Evolutionary conservation across 1,140 invertebrate species (phyloP).

Genomic region (Tachypleus tridentatus): DNA sequence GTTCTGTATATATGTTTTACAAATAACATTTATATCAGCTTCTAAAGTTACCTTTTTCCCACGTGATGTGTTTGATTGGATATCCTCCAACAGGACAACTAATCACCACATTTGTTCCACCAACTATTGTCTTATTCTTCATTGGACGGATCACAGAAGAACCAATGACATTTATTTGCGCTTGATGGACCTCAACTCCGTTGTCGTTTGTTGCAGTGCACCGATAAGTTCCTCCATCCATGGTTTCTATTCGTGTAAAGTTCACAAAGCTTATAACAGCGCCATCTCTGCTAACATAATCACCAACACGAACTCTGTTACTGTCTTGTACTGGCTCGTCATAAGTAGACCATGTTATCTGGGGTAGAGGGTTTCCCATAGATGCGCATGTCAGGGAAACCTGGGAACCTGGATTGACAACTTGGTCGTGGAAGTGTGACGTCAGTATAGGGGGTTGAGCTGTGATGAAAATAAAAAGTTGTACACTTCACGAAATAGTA

Average conservation of each 20-base stretch:
- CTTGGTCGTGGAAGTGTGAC: conserved; percentile 71
- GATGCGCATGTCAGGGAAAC: conserved; percentile 70
- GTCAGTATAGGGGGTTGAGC: conserved; percentile 55
- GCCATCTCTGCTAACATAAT: conserved; percentile 23
- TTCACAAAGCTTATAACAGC: conserved; percentile 79
- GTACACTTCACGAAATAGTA: no score
- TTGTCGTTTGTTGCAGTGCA: conserved; percentile 33
- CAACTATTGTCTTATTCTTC: conserved; percentile 15
- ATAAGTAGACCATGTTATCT: conserved; percentile 88
- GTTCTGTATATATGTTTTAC: conserved; percentile 3
- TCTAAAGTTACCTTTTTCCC: neutral
- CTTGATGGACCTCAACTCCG: conserved; percentile 32
- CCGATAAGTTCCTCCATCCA: conserved; percentile 33
- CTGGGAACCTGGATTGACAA: conserved; percentile 68
- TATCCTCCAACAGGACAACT: conserved; percentile 6
- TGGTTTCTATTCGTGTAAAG: conserved; percentile 41
- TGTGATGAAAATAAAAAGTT: conserved; percentile 25
- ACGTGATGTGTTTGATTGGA: no score
- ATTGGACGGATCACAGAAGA: conserved; percentile 13
- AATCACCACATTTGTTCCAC: conserved; percentile 7
- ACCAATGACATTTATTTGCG: conserved; percentile 28
- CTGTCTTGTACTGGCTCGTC: conserved; percentile 31
- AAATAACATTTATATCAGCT: conserved; percentile 4
- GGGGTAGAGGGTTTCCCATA: conserved; percentile 80
- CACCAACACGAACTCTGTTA: conserved; percentile 20